Base-by-base conservation (phyloP, 1,140 invertebrate genomes). In the Schlechtendalia chinensis region DNA sequence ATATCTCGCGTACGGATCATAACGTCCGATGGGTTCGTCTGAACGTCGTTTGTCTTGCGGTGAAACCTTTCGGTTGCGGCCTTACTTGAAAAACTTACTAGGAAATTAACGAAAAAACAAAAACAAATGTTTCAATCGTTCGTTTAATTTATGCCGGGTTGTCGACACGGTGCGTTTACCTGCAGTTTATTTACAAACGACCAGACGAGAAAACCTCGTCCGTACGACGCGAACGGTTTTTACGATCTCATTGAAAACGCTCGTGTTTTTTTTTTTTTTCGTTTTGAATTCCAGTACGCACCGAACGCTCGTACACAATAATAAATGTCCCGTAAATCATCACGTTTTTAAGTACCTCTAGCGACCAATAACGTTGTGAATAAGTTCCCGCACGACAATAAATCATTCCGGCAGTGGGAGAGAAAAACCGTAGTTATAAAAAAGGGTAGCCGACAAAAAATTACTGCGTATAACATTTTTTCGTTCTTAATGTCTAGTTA, bases 371-470 rank as follows among this genome's bases (percentile, higher is more conserved):
- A 58, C n/a, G 32, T 29, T 75, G 54, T 53, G 71, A n/a, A 32
- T 59, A 75, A 58, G 72, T 75, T 75, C 54, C 54, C 72, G 54
- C 72, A 39, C 53, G 4, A n/a, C 53, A 16, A 58, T 75, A 75
- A 75, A 75, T 75, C 72, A 75, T 75, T 75, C 32, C 32, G 32
- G 32, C 3, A 4, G 3, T 3, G 32, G 32, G 32, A 14, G n/a
- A 32, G 72, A 58, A 59, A 75, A 59, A 54, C 58, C 53, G 53
- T 58, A 29, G 54, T n/a, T 39, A 58, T 75, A 59, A 69, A 74
- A 74, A 59, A 59, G 72, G 72, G 72, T 75, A 75, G 72, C 72
- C 54, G 72, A 75, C 72, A 59, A 75, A 75, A 75, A 75, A 75
- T 75, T 54, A 75, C 58, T 75, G 32, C 32, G 32, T 39, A 39